phyloP scores from a whole-genome alignment of 2,113 vertebrate species.

The Limanda limanda region DNA sequence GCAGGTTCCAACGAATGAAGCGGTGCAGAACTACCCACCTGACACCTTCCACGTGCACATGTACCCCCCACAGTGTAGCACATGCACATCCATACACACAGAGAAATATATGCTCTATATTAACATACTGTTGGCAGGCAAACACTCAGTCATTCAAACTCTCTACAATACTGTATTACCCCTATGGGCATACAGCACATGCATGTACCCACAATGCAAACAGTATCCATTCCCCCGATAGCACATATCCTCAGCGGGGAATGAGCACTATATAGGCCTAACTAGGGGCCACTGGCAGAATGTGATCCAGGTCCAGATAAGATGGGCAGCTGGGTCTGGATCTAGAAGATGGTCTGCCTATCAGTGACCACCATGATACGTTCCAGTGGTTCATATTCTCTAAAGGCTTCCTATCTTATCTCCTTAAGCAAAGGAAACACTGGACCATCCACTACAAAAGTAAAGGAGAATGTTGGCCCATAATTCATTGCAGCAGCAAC shows the following conservation, averaged over 20 bases:
- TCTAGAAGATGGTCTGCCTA: no score
- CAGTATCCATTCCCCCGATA: neutral
- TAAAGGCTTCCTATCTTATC: no score
- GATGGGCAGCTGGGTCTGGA: no score
- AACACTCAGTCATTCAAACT: constrained; percentile 11
- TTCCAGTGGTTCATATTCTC: no score
- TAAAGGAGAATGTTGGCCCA: no score
- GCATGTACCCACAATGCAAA: constrained; percentile 18
- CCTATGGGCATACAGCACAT: constrained; percentile 21
- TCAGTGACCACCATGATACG: no score
- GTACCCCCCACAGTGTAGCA: neutral
- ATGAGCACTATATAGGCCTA: neutral
- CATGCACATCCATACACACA: neutral
- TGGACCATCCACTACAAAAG: no score
- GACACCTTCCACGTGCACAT: constrained; percentile 17
- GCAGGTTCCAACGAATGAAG: constrained; percentile 45
- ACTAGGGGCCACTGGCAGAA: neutral
- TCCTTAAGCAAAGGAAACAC: no score
- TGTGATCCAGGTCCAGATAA: no score
- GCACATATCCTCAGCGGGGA: constrained; percentile 10
- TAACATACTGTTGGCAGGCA: constrained; percentile 1
- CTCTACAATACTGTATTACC: neutral
- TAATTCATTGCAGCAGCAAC: no score
- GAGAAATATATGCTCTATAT: constrained; percentile 4
- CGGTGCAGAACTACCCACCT: constrained; percentile 11